phyloP scores from a whole-genome alignment of 2,888 invertebrate genomes.

The Heliconius cydno region DNA sequence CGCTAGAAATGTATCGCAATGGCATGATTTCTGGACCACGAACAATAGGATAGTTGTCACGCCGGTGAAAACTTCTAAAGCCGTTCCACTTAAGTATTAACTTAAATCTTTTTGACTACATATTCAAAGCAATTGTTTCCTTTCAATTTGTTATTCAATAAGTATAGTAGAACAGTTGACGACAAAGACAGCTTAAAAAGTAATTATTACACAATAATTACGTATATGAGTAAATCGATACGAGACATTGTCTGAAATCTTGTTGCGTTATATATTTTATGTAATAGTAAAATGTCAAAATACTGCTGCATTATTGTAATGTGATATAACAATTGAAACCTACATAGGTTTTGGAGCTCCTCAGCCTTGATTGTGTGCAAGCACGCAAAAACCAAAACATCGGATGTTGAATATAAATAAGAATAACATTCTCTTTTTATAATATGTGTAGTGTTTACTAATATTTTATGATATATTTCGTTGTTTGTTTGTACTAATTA shows the following conservation, averaged over 20 bases:
- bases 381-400: conserved; percentile 8
- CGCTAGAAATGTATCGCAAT: conserved; percentile 29
- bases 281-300: conserved; percentile 46
- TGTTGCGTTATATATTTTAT: conserved; percentile 50
- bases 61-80: conserved; percentile 61
- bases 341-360: background rate
- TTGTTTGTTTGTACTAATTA: background rate
- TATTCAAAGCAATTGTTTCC: conserved; percentile 49
- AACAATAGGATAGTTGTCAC: conserved; percentile 71
- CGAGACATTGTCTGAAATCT: conserved; percentile 46
- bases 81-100: conserved; percentile 56
- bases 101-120: conserved; percentile 63
- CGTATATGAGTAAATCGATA: conserved; percentile 53
- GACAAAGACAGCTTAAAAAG: conserved; percentile 36
- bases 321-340: background rate
- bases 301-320: conserved; percentile 31
- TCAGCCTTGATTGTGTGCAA: conserved; percentile 9
- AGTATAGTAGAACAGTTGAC: conserved; percentile 52
- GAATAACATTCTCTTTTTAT: conserved; percentile 12
- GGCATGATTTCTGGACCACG: conserved; percentile 44
- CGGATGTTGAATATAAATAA: conserved; percentile 20
- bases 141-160: conserved; percentile 55
- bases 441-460: conserved; percentile 10
- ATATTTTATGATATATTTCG: conserved; percentile 9
- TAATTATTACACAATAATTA: conserved; percentile 51